Evolutionary conservation across 2,113 vertebrate species (phyloP).

Genomic region (mouse (Mus musculus)): GRCm39 chr13:82728001-82728500

Average conservation of each 20-base stretch:
- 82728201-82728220: constrained; percentile 37
- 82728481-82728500: constrained; percentile 89
- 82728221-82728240: constrained; percentile 66
- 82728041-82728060: neutral
- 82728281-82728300: constrained; percentile 80
- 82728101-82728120: neutral
- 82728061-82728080: neutral
- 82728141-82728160: neutral
- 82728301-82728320: constrained; percentile 80
- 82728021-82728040: constrained; percentile 64
- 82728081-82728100: constrained; percentile 51
- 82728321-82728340: constrained; percentile 85
- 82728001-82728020: constrained; percentile 15
- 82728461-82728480: constrained; percentile 87
- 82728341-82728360: constrained; percentile 84
- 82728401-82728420: constrained; percentile 91
- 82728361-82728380: constrained; percentile 89
- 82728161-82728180: constrained; percentile 23
- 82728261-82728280: constrained; percentile 72
- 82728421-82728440: constrained; percentile 91
- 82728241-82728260: constrained; percentile 61
- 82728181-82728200: neutral
- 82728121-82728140: constrained; percentile 38
- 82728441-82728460: constrained; percentile 89
- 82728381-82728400: constrained; percentile 90